These are phyloP conservation scores for Lissonota sp. DNA, from an alignment of 2,888 invertebrate genomes.

Conservation along the genomic window DNA sequence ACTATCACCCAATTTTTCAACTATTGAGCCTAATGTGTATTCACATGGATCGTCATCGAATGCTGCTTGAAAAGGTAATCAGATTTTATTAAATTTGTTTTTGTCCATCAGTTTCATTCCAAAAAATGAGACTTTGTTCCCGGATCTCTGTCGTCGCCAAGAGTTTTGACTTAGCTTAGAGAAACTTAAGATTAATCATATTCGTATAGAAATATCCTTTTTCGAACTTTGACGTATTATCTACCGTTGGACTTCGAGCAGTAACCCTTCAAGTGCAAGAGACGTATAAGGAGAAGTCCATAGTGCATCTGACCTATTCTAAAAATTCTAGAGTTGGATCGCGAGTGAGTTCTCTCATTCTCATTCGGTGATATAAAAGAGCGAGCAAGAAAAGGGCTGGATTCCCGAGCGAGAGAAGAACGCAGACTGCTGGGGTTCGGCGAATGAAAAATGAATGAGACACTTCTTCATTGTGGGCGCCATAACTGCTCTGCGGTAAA, in stretches of 20 bases:
- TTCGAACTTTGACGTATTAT: conserved; percentile 9
- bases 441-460: conserved; percentile 54
- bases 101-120: no score
- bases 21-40: no score
- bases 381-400: conserved; percentile 17
- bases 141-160: no score
- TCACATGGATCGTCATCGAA: no score
- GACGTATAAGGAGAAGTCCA: conserved; percentile 6
- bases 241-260: conserved; percentile 24
- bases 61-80: no score
- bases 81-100: no score
- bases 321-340: conserved; percentile 17
- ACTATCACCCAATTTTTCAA: no score
- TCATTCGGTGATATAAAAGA: conserved; percentile 4
- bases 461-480: conserved; percentile 45
- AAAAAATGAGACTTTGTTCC: no score
- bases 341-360: conserved; percentile 35
- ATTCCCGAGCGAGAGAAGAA: conserved; percentile 13
- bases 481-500: neutral
- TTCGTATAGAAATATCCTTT: conserved; percentile 24
- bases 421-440: conserved; percentile 31
- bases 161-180: no score
- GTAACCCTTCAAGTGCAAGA: conserved; percentile 16
- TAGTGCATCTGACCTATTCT: conserved; percentile 37
- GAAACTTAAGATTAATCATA: neutral